Percentiles rank a stretch among this genome's conserved stretches.
Conservation (phyloP, 2,797 vertebrate species). For the Lagorchestes hirsutus region DNA sequence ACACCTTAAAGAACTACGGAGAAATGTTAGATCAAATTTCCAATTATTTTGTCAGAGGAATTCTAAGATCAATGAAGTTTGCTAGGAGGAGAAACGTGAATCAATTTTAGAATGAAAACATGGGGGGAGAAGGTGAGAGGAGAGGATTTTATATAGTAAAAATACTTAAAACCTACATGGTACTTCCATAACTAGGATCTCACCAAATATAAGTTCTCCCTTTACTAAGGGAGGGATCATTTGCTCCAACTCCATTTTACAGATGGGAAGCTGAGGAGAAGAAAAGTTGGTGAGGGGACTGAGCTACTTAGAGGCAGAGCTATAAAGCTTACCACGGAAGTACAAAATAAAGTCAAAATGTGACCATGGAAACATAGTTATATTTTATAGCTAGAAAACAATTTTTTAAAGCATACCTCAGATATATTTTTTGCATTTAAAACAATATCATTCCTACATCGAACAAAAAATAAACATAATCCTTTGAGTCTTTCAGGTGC, state of each 20-base stretch:
- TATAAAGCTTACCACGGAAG: background rate
- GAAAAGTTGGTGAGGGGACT: slow-evolving; percentile 12
- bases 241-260: slow-evolving; percentile 25
- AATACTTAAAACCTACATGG: background rate
- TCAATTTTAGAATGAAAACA: slow-evolving; percentile 14
- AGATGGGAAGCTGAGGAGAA: slow-evolving; percentile 4
- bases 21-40: background rate
- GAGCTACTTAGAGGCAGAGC: slow-evolving; percentile 22
- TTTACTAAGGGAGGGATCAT: background rate
- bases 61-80: background rate
- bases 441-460: slow-evolving; percentile 81
- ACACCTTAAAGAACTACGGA: background rate
- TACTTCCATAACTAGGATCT: background rate
- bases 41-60: background rate
- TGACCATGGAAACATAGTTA: background rate
- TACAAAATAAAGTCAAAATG: background rate
- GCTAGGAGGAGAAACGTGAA: background rate
- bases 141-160: background rate
- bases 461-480: slow-evolving; percentile 87
- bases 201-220: background rate
- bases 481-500: slow-evolving; percentile 83
- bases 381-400: slow-evolving; percentile 12
- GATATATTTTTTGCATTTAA: slow-evolving; percentile 86
- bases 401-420: slow-evolving; percentile 84
- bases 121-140: background rate